phyloP scores from a whole-genome alignment of 2,888 invertebrate genomes.

The Limnephilus marmoratus region DNA sequence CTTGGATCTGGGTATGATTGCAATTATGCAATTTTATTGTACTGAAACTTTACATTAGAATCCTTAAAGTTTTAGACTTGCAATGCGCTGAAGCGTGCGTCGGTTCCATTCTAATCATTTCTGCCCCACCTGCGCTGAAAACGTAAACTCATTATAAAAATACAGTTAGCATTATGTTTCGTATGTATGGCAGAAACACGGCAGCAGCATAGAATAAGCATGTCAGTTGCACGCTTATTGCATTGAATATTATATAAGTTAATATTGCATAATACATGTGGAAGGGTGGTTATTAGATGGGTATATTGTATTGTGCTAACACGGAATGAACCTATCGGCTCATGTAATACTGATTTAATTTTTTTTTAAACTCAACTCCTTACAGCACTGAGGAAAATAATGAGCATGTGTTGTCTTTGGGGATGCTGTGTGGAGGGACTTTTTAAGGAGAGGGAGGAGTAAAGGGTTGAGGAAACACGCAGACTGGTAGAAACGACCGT shows the following conservation, averaged over 20 bases:
- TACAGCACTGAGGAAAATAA: too few relatives aligned
- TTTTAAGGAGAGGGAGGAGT: too few relatives aligned
- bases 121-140: neutral
- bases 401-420: too few relatives aligned
- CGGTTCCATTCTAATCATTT: neutral
- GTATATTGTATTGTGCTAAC: neutral
- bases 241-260: neutral
- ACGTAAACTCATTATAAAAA: neutral
- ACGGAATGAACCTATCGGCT: neutral
- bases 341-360: too few relatives aligned
- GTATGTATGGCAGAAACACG: neutral
- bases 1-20: too few relatives aligned
- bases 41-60: neutral
- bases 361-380: too few relatives aligned
- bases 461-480: too few relatives aligned
- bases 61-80: neutral
- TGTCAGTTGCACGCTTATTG: neutral
- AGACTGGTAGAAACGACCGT: too few relatives aligned
- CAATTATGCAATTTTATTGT: neutral
- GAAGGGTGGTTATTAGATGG: neutral
- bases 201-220: neutral
- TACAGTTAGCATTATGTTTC: neutral
- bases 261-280: neutral
- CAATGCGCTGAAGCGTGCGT: neutral
- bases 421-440: too few relatives aligned